phyloP scores from a whole-genome alignment of 2,113 vertebrate species.

The Lophius piscatorius region DNA sequence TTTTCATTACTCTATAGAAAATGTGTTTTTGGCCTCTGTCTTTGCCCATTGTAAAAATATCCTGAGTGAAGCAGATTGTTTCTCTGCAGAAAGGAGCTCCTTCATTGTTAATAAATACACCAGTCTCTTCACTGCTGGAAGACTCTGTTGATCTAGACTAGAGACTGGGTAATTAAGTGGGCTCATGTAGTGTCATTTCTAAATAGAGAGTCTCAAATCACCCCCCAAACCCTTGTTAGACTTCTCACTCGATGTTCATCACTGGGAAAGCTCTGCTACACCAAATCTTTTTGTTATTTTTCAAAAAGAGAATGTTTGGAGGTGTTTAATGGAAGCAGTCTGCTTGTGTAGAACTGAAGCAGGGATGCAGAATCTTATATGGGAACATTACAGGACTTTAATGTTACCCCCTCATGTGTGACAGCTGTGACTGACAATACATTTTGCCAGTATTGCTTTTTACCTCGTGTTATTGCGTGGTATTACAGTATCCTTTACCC shows the following conservation, averaged over 20 bases:
- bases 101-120: conserved; percentile 76
- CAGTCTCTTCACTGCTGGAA: conserved; percentile 64
- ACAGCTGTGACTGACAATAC: conserved; percentile 71
- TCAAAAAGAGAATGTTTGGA: conserved; percentile 42
- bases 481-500: conserved; percentile 67
- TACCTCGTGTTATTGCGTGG: conserved; percentile 67
- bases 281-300: conserved; percentile 49
- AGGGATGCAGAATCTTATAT: conserved; percentile 44
- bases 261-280: conserved; percentile 48
- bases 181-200: conserved; percentile 78
- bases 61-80: conserved; percentile 57
- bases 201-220: conserved; percentile 75
- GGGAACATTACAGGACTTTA: conserved; percentile 57
- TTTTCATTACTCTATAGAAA: conserved; percentile 43
- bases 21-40: conserved; percentile 46
- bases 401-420: conserved; percentile 59
- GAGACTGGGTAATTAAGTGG: conserved; percentile 75
- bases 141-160: conserved; percentile 77
- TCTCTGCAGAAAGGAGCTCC: conserved; percentile 57
- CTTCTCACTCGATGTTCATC: conserved; percentile 55
- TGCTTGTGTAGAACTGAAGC: conserved; percentile 54
- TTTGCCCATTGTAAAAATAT: conserved; percentile 36
- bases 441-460: conserved; percentile 67
- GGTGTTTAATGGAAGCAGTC: conserved; percentile 50
- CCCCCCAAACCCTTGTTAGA: conserved; percentile 69